Evolutionary conservation across 2,888 invertebrate genomes (phyloP).

Genomic region (Dynastes maya): DNA sequence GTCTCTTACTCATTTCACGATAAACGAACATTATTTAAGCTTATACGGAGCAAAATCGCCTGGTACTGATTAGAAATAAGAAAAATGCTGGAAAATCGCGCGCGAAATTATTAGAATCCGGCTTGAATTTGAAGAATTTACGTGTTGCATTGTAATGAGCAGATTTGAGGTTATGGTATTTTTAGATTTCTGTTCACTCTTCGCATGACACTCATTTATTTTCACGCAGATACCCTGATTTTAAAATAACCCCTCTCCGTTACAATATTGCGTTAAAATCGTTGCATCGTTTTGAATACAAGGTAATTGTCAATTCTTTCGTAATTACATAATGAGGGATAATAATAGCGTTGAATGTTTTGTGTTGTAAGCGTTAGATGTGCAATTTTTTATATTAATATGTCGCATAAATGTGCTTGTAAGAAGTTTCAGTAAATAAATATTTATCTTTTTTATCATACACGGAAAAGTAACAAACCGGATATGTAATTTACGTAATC

Average conservation of each 20-base stretch:
- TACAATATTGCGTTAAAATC: conserved; percentile 15
- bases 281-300: conserved; percentile 8
- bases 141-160: conserved; percentile 27
- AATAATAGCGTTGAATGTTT: conserved; percentile 3
- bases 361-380: not conserved
- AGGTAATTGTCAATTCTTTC: conserved; percentile 15
- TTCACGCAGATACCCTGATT: conserved; percentile 20
- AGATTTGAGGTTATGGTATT: conserved; percentile 34
- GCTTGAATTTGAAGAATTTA: conserved; percentile 18
- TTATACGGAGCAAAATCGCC: not conserved
- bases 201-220: conserved; percentile 32
- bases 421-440: not conserved
- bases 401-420: no score
- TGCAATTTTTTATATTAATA: no score
- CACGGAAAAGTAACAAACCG: conserved; percentile 15
- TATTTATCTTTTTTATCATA: not conserved
- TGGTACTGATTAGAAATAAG: conserved; percentile 15
- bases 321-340: conserved; percentile 15
- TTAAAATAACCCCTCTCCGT: conserved; percentile 27
- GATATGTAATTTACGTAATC: conserved; percentile 4
- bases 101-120: not conserved
- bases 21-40: conserved; percentile 1
- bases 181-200: conserved; percentile 30
- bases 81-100: not conserved
- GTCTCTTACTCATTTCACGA: conserved; percentile 20